Base-by-base conservation (phyloP, 2,888 invertebrate genomes). In the Exephanes ischioxanthus region DNA sequence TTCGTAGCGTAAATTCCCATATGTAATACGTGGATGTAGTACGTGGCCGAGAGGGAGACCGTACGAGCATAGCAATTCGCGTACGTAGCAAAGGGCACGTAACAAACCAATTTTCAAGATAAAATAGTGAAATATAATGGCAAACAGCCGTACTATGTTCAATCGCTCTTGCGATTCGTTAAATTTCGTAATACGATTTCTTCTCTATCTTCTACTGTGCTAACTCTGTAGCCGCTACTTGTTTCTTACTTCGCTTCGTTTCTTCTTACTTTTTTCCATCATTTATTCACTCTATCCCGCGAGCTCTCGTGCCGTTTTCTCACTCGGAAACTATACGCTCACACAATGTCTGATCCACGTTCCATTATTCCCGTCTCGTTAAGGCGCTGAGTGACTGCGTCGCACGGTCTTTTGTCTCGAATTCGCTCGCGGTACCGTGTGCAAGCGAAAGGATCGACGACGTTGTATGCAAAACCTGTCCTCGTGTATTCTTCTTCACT, bases 41-140 rank as follows among this genome's bases (percentile, higher is more conserved):
- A 84, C 82, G 70, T 61, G 70, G 67, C 33, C 79, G 68, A 14
- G 63, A 63, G 16, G 37, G 53, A 53, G 53, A 16, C 67, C 67
- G 71, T 67, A 33, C 33, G 33, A 70, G 37, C 33, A 48, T 48
- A 37, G 72, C 37, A 51, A 61, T 71, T 76, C 58, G 71, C 58
- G 53, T 53, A 72, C 11, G 51, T 87, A 85, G 81, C 75, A 86
- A 87, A 87, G 86, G 84, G 88, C 84, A 83, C 83, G 88, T 90
- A 89, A 91, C 89, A 89, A 89, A 90, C 88, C 89, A 91, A 91
- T 92, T 91, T 90, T 89, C 87, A 84, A 86, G 87, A 87, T 86
- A 87, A 87, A 87, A 89, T 88, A 87, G 86, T 85, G 88, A 86
- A 88, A 87, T 86, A 83, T 84, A 87, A 88, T 81, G 76, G 77